These are phyloP conservation scores for Macroglossus sobrinus DNA, from an alignment of 2,113 vertebrate species.

Conservation along the genomic window DNA sequence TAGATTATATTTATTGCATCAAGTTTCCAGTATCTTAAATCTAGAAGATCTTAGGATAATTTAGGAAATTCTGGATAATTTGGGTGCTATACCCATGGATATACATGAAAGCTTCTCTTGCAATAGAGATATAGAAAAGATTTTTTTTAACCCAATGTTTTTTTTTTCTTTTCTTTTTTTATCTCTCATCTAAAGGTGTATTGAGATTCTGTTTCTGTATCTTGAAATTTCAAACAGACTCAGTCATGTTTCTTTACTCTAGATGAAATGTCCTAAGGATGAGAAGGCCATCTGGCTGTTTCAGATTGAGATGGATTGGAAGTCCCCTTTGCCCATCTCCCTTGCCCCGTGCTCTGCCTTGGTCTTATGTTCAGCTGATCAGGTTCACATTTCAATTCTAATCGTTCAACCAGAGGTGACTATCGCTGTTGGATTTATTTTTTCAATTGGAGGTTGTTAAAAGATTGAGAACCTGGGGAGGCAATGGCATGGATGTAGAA, in stretches of 20 bases:
- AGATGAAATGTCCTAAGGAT: not conserved
- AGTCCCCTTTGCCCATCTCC: not conserved
- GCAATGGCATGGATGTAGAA: not conserved
- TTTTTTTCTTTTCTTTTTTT: not conserved
- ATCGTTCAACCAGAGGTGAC: not conserved
- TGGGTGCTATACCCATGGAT: not conserved
- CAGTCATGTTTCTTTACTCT: not conserved
- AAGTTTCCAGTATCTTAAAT: not conserved
- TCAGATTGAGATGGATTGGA: conserved; percentile 46
- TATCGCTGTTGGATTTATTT: not conserved
- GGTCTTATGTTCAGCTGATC: not conserved
- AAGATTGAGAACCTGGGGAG: not conserved
- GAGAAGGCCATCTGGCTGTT: conserved; percentile 31
- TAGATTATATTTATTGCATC: not conserved
- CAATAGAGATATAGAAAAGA: not conserved
- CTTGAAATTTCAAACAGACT: not conserved
- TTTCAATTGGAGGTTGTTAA: not conserved
- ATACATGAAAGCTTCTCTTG: not conserved
- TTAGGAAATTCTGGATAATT: not conserved
- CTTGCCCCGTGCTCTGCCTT: not conserved
- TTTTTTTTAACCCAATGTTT: not conserved
- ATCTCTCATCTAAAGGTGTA: not conserved
- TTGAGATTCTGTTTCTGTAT: not conserved
- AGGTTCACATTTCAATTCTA: not conserved
- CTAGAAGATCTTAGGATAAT: conserved; percentile 2